These are phyloP conservation scores for Nothura maculosa DNA, from an alignment of 2,797 vertebrate species.

Conservation along the genomic window DNA sequence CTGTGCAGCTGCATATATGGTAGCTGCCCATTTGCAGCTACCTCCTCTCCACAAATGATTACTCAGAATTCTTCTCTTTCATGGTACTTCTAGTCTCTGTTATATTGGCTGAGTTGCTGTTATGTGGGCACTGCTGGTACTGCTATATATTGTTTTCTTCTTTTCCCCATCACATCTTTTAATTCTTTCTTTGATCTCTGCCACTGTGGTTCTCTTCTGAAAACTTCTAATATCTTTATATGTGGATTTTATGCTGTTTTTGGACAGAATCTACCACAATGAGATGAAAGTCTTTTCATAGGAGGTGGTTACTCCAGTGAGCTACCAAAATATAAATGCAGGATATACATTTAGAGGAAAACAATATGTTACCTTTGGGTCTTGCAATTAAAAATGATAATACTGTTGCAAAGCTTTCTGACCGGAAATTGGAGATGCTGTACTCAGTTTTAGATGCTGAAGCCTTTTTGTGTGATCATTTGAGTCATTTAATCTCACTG, in stretches of 20 bases:
- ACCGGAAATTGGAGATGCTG: not conserved
- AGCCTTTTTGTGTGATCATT: not conserved
- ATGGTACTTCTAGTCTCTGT: not conserved
- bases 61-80: not conserved
- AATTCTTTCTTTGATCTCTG: not conserved
- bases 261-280: not conserved
- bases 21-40: not conserved
- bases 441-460: not conserved
- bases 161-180: not conserved
- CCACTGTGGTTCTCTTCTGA: not conserved
- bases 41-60: not conserved
- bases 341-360: not conserved
- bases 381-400: not conserved
- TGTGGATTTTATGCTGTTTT: not conserved
- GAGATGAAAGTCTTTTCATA: not conserved
- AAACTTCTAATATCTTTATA: not conserved
- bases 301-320: not conserved
- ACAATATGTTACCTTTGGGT: not conserved
- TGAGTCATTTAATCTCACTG: not conserved
- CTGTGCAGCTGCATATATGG: not conserved
- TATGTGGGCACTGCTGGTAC: not conserved
- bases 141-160: not conserved
- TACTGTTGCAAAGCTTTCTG: not conserved
- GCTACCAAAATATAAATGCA: not conserved
- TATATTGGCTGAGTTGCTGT: not conserved